Base-by-base conservation (phyloP, 2,888 invertebrate species). In the Limnephilus lunatus region DNA sequence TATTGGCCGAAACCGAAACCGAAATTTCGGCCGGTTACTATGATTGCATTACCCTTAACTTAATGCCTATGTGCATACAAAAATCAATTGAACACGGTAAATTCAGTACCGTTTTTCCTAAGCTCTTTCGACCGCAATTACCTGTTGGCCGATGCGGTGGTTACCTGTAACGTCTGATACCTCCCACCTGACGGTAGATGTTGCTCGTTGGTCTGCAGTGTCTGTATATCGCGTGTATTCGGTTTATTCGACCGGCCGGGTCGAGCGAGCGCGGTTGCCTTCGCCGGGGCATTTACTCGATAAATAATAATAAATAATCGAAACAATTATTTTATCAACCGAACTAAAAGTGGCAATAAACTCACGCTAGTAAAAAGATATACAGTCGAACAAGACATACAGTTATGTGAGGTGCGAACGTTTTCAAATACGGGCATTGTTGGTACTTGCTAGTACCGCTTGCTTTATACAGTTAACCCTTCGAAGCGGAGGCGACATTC, bases 241-340 rank as follows among this genome's bases (percentile, higher is more conserved):
- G 25, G 35, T 83, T 31, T 48, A 87, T 87, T 87, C 87, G 48
- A 31, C 87, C 87, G 87, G 87, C 87, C 31, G 87, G 53, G 31
- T 53, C 30, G 87, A 48, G 87, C 68, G 19, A 48, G 53, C n/a
- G 48, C 32, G 87, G 87, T 87, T 19, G 87, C 48, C 86, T 30
- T 53, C 86, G 87, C 31, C 87, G 87, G 30, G 87, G 19, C 30
- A n/a, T 87, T 68, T 68, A n/a, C 68, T 68, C 68, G 68, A 68
- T 68, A 25, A 68, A n/a, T 68, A n/a, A 68, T 68, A 68, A 25
- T 25, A 68, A 25, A 30, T 32, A 32, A 39, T 83, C 83, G 83
- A 83, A 35, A 39, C 7, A 32, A 31, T 31, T 30, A 53, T 19
- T 87, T 48, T 44, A 86, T 44, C 31, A n/a, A 68, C 15, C 53